Evolutionary conservation across 2,113 vertebrate genomes (phyloP).

Genomic region (Tragelaphus buxtoni): DNA sequence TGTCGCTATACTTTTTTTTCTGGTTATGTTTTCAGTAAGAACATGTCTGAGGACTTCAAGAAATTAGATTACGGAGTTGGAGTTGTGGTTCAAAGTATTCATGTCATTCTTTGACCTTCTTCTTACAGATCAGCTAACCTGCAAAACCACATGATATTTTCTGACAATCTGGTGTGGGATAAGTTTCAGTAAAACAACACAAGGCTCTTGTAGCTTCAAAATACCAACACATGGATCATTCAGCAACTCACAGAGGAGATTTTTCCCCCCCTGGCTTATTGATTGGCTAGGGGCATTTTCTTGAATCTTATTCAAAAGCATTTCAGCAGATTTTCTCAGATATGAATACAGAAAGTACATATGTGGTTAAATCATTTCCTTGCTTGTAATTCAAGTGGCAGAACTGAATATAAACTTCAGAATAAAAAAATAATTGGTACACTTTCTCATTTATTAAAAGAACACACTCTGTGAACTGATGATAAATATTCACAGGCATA

Average conservation of each 20-base stretch:
- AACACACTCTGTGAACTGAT: background rate
- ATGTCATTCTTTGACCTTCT: background rate
- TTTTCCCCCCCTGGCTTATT: background rate
- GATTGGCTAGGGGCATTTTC: background rate
- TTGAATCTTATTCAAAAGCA: background rate
- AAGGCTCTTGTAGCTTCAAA: background rate
- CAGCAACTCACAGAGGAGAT: background rate
- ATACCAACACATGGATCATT: background rate
- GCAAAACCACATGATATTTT: background rate
- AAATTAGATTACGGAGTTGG: slow-evolving; percentile 54
- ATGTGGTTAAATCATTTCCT: background rate
- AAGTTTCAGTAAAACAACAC: background rate
- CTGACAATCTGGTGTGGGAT: background rate
- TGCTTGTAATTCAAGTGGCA: background rate
- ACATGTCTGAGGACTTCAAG: slow-evolving; percentile 12
- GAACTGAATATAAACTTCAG: slow-evolving; percentile 32
- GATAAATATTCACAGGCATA: slow-evolving; percentile 46
- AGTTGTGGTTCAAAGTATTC: slow-evolving; percentile 15
- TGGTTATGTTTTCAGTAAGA: slow-evolving; percentile 43
- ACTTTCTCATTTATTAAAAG: slow-evolving; percentile 45
- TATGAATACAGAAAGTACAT: background rate
- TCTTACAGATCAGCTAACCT: slow-evolving; percentile 32
- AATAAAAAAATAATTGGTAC: slow-evolving; percentile 39
- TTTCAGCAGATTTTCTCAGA: background rate
- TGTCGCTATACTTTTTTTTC: slow-evolving; percentile 21